A percentile compares a stretch with the other conserved stretches of the same genome.
These are phyloP conservation scores for Sycophila texana DNA, from an alignment of 2,888 invertebrate genomes.

Conservation along the genomic window DNA sequence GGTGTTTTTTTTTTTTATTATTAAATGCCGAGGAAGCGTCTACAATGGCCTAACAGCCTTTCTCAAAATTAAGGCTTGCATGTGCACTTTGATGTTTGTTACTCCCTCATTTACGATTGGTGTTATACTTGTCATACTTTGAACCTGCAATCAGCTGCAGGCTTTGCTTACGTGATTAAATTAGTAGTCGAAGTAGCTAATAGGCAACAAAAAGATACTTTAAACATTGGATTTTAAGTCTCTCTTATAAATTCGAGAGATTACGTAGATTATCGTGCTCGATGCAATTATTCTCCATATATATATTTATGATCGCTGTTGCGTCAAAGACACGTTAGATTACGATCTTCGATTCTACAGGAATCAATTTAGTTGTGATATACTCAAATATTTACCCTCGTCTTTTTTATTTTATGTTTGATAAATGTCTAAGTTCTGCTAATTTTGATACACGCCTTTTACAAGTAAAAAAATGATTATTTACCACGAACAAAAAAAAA, in stretches of 20 bases:
- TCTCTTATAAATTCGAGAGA: slow-evolving; percentile 32
- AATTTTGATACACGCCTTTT: slow-evolving; percentile 42
- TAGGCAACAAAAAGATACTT: slow-evolving; percentile 16
- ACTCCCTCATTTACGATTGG: slow-evolving; percentile 13
- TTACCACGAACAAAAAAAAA: background rate
- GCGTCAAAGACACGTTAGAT: slow-evolving; percentile 6
- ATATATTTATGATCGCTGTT: slow-evolving; percentile 15
- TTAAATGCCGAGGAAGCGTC: slow-evolving; percentile 15
- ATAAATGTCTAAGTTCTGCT: slow-evolving; percentile 32
- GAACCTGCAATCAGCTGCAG: slow-evolving; percentile 13
- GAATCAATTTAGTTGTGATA: slow-evolving; percentile 24
- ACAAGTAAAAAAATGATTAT: slow-evolving; percentile 22
- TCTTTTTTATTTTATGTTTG: slow-evolving; percentile 42
- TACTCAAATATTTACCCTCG: slow-evolving; percentile 4
- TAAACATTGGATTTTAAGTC: slow-evolving; percentile 19
- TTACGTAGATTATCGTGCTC: background rate
- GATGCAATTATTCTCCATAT: background rate
- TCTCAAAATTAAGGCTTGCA: slow-evolving; percentile 39
- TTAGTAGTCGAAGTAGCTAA: slow-evolving; percentile 38
- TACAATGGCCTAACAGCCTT: slow-evolving; percentile 37
- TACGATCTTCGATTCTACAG: slow-evolving; percentile 10
- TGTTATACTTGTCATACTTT: slow-evolving; percentile 27
- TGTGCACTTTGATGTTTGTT: slow-evolving; percentile 36
- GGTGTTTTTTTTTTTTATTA: slow-evolving; percentile 12
- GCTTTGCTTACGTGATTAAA: slow-evolving; percentile 20